A percentile compares a stretch with the other conserved stretches of the same genome.
Evolutionary conservation across 1,140 invertebrate species (phyloP).

Genomic region (Cheumatopsyche charites): DNA sequence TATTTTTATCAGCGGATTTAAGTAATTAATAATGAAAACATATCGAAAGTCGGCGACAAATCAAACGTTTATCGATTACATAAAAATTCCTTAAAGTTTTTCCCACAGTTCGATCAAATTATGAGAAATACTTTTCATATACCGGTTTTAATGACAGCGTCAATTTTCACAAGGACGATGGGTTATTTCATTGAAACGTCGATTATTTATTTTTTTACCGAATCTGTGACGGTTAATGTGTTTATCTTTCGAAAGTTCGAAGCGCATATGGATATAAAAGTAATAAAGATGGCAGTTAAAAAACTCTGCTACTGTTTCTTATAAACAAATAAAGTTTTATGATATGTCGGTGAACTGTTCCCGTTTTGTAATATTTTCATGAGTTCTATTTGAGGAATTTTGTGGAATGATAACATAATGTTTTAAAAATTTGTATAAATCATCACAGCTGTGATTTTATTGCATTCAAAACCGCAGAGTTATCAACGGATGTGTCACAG

Average conservation of each 20-base stretch:
- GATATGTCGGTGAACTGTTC: background rate
- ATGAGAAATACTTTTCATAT: background rate
- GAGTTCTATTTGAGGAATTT: too few species aligned
- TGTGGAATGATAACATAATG: too few species aligned
- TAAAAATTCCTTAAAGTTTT: slow-evolving; percentile 16
- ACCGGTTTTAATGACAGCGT: background rate
- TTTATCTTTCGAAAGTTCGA: slow-evolving; percentile 11
- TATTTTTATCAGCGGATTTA: too few species aligned
- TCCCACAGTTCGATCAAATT: slow-evolving; percentile 1
- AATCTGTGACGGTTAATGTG: background rate
- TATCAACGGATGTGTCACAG: too few species aligned
- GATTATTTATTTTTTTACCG: too few species aligned
- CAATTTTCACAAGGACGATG: too few species aligned
- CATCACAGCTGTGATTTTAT: too few species aligned
- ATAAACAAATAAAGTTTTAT: slow-evolving; percentile 4
- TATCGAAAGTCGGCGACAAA: too few species aligned
- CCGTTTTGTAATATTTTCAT: background rate
- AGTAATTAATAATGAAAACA: slow-evolving; percentile 9
- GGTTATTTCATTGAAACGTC: too few species aligned
- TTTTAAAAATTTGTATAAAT: too few species aligned
- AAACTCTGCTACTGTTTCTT: slow-evolving; percentile 2
- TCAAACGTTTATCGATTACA: background rate
- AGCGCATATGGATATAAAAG: background rate
- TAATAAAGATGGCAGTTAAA: background rate
- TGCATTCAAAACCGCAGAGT: too few species aligned